A percentile compares a stretch with the other conserved stretches of the same genome.
These are phyloP conservation scores for Tachysurus vachellii DNA, from an alignment of 2,113 vertebrate genomes.

Conservation along the genomic window DNA sequence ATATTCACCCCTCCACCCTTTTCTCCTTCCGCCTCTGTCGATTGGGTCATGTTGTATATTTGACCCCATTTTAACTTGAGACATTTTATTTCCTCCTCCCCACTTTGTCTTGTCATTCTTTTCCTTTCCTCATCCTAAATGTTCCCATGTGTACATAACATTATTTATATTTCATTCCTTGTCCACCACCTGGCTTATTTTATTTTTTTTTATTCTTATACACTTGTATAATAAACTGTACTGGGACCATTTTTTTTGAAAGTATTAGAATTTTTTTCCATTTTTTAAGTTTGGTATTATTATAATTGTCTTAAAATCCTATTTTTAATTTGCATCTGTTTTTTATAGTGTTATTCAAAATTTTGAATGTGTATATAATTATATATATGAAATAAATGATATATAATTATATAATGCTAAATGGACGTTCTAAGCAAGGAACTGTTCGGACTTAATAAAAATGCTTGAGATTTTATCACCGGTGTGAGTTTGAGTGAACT, in stretches of 20 bases:
- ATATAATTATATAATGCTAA: conserved; percentile 80
- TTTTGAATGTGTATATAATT: conserved; percentile 75
- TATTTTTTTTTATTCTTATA: conserved; percentile 37
- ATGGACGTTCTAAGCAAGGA: conserved; percentile 77
- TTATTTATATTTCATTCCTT: conserved; percentile 79
- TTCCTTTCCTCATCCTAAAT: neutral
- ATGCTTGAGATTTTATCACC: conserved; percentile 75
- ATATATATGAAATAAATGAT: conserved; percentile 76
- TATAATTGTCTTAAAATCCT: conserved; percentile 66
- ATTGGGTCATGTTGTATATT: conserved; percentile 5
- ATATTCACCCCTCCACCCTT: neutral
- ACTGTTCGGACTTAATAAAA: conserved; percentile 77
- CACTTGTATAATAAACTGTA: conserved; percentile 72
- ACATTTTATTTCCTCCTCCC: neutral
- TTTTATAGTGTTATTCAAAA: conserved; percentile 73
- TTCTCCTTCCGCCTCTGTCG: neutral
- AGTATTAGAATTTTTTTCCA: conserved; percentile 58
- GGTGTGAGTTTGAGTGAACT: conserved; percentile 17
- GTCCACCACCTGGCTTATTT: conserved; percentile 63
- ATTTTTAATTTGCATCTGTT: conserved; percentile 70
- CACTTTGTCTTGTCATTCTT: neutral
- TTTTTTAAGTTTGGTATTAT: conserved; percentile 66
- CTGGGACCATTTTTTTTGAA: conserved; percentile 75
- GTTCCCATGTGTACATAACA: conserved; percentile 73
- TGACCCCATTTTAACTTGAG: neutral